Evolutionary conservation across 2,888 invertebrate species (phyloP).

Genomic region (Fragum fragum): DNA sequence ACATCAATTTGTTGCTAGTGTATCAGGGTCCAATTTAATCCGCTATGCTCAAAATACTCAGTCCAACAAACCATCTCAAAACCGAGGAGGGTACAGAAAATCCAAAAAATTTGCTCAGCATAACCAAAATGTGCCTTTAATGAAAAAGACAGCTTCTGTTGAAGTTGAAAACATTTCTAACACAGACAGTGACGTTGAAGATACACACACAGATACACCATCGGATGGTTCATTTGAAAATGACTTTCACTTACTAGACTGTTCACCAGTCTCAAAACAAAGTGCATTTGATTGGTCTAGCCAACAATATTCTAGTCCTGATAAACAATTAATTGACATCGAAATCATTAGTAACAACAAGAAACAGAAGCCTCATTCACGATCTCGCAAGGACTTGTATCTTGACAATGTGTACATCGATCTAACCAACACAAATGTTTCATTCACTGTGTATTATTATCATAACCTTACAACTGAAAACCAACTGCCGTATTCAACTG

Average conservation of each 20-base stretch:
- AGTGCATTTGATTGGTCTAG: slow-evolving; percentile 48
- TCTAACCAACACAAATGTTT: slow-evolving; percentile 83
- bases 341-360: slow-evolving; percentile 69
- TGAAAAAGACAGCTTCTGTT: slow-evolving; percentile 42
- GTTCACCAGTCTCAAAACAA: slow-evolving; percentile 39
- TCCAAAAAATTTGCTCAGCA: slow-evolving; percentile 55
- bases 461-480: slow-evolving; percentile 72
- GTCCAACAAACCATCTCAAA: slow-evolving; percentile 39
- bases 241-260: slow-evolving; percentile 22
- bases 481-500: slow-evolving; percentile 46
- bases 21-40: slow-evolving; percentile 7
- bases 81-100: slow-evolving; percentile 37
- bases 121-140: slow-evolving; percentile 54
- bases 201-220: slow-evolving; percentile 39
- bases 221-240: slow-evolving; percentile 53
- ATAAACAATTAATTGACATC: slow-evolving; percentile 78
- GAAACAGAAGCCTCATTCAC: slow-evolving; percentile 51
- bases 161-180: slow-evolving; percentile 63
- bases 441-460: slow-evolving; percentile 82
- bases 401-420: slow-evolving; percentile 82
- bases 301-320: slow-evolving; percentile 29
- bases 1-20: slow-evolving; percentile 20
- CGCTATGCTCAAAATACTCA: slow-evolving; percentile 50
- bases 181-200: slow-evolving; percentile 63
- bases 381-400: slow-evolving; percentile 58